Conservation (phyloP, 2,113 vertebrate genomes). For the Picathartes gymnocephalus region DNA sequence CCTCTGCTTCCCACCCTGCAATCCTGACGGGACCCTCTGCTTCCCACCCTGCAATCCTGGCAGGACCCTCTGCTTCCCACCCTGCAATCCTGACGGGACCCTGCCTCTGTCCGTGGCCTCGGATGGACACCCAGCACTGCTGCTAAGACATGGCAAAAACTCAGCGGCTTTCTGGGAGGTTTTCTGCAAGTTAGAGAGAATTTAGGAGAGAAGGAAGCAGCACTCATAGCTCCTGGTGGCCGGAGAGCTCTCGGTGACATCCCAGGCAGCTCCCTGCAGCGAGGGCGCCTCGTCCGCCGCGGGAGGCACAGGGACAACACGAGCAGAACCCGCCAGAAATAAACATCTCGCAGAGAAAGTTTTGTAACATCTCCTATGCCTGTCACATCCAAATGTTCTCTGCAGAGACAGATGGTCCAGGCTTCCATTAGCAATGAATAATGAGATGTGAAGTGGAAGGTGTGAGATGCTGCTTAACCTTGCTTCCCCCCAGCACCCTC, state of each 20-base stretch:
- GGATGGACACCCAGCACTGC: accelerated
- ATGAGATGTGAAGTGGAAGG: conserved; percentile 67
- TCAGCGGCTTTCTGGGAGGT: not conserved
- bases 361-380: conserved; percentile 35
- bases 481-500: conserved; percentile 26
- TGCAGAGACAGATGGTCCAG: conserved; percentile 62
- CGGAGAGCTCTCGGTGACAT: accelerated
- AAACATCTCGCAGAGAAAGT: conserved; percentile 11
- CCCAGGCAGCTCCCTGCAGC: not conserved
- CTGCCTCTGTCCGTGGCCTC: not conserved
- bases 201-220: not conserved
- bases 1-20: not conserved
- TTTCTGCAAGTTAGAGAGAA: not conserved
- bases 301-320: not conserved
- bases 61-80: too few species aligned
- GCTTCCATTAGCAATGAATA: conserved; percentile 68
- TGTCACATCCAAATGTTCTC: conserved; percentile 45
- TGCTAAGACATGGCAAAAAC: accelerated
- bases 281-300: not conserved
- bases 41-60: not conserved
- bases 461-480: conserved; percentile 68
- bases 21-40: not conserved
- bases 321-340: not conserved
- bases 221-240: not conserved
- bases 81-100: too few species aligned